These are phyloP conservation scores for Halocynthia aurantium DNA, from an alignment of 23 tunicate species.

Conservation along the genomic window DNA sequence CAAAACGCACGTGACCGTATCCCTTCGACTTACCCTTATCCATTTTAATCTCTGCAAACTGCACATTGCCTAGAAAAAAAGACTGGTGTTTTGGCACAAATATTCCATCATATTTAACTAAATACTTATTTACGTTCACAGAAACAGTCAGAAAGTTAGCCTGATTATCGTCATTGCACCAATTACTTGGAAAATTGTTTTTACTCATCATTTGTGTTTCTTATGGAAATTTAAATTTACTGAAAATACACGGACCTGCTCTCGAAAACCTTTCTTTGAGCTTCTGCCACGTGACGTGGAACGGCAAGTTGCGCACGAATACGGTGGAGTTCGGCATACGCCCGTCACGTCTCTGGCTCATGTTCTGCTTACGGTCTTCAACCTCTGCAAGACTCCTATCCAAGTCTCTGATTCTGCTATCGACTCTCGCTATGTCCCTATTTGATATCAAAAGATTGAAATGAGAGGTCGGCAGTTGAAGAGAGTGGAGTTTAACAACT, in stretches of 20 bases:
- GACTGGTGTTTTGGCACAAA: not conserved
- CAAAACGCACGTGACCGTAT: slow-evolving; percentile 61
- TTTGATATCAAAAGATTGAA: too few relatives aligned
- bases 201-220: too few relatives aligned
- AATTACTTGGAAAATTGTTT: too few relatives aligned
- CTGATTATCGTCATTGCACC: too few relatives aligned
- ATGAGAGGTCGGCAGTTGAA: too few relatives aligned
- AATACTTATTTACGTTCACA: not conserved
- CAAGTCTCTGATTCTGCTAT: slow-evolving; percentile 62
- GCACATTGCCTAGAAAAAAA: slow-evolving; percentile 42
- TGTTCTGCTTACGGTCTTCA: slow-evolving; percentile 43
- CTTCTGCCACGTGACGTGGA: slow-evolving; percentile 59
- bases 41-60: slow-evolving; percentile 67
- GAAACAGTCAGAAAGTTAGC: too few relatives aligned
- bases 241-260: not conserved
- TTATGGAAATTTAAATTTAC: not conserved
- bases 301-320: slow-evolving; percentile 63
- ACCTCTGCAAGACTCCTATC: slow-evolving; percentile 36
- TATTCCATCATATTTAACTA: not conserved
- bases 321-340: slow-evolving; percentile 33
- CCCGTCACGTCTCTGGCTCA: slow-evolving; percentile 14
- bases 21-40: slow-evolving; percentile 85
- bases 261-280: slow-evolving; percentile 52
- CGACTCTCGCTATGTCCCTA: slow-evolving; percentile 69
- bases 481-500: not conserved